Base-by-base conservation (phyloP, 2,797 vertebrate species). In the Cygnus olor region DNA sequence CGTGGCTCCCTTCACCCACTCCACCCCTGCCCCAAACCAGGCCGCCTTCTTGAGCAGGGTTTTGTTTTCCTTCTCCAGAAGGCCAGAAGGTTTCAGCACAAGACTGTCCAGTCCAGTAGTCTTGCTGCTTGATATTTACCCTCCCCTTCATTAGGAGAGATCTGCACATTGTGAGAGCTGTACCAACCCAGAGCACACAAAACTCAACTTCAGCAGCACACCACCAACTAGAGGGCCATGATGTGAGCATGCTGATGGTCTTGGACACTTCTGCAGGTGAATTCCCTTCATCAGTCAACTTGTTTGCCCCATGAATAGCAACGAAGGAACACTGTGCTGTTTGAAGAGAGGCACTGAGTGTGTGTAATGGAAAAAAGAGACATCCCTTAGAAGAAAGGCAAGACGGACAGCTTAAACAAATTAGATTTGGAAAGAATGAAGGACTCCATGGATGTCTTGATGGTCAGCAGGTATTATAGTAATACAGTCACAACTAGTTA, bases 221-320 rank as follows among this genome's bases (percentile, higher is more conserved):
- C 58, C 58, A 76, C 14, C 22, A 85, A 77, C 44, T 2, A 2
- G 17, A 87, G 56, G 4, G 17, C 8, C 40, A 70, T 2, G 21
- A 14, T 10, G 5, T 36, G 86, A 86, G 44, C n/a, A n/a, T 9
- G 47, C 34, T 69, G 76, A 65, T n/a, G 51, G 56, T 74, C 71
- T 61, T 56, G 57, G 68, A 27, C 44, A 32, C 49, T 68, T 91
- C 64, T 77, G 51, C 83, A 94, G 91, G 89, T 96, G 70, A 91
- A 71, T 90, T 90, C 88, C 34, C 73, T 95, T 86, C 78, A 84
- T 81, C 27, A 81, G 70, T 91, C 88, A 88, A 88, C 51, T 85
- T 92, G 47, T 71, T 94, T 94, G 68, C 68, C 53, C 71, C 68
- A 80, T 74, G 74, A 90, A 91, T 51, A 95, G 64, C 77, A 90